Conservation (phyloP, 2,888 invertebrate species). For the Incurvaria masculella region DNA sequence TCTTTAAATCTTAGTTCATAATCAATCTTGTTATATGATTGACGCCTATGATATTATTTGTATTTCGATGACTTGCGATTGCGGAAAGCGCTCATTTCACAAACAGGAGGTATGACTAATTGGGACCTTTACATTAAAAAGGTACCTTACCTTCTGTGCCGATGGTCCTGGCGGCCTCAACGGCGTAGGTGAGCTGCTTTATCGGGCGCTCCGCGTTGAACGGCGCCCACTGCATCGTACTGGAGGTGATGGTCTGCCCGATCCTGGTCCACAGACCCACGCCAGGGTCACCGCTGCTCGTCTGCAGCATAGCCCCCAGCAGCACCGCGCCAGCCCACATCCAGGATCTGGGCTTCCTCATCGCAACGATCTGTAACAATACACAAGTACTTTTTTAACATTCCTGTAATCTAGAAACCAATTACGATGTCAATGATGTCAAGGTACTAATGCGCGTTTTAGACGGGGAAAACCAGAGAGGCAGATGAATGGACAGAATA, state of each 20-base stretch:
- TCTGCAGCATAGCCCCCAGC: conserved; percentile 33
- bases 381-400: conserved; percentile 7
- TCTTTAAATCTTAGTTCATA: too few relatives aligned
- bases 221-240: conserved; percentile 73
- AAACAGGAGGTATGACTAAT: too few relatives aligned
- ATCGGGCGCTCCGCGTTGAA: conserved; percentile 27
- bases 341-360: conserved; percentile 40
- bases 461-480: too few relatives aligned
- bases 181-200: conserved; percentile 47
- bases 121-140: too few relatives aligned
- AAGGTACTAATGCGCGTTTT: too few relatives aligned
- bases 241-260: conserved; percentile 74
- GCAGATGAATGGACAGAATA: too few relatives aligned
- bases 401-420: neutral
- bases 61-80: too few relatives aligned
- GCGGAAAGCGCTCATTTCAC: too few relatives aligned
- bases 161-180: conserved; percentile 56
- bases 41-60: too few relatives aligned
- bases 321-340: conserved; percentile 36
- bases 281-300: conserved; percentile 31
- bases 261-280: conserved; percentile 44
- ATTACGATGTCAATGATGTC: conserved; percentile 5
- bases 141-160: neutral
- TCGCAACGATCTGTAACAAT: conserved; percentile 23
- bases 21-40: too few relatives aligned